Percentiles rank a stretch among this genome's conserved stretches.
Evolutionary conservation across 1,140 invertebrate genomes (phyloP).

Genomic region (Eciton burchellii): DNA sequence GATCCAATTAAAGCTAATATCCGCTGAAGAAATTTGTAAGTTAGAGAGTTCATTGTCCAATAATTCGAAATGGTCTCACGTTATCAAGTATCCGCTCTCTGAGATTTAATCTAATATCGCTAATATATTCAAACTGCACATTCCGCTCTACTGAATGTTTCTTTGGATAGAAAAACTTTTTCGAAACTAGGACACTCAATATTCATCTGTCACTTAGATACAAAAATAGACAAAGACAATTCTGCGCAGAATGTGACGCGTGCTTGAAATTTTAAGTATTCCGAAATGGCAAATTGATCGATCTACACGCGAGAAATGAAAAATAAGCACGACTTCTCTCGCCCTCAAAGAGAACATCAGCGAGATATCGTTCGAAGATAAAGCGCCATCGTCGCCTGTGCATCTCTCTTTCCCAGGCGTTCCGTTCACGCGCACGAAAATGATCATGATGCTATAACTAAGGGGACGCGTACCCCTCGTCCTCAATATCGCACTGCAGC

Average conservation of each 20-base stretch:
- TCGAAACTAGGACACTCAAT: background rate
- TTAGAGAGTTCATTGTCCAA: background rate
- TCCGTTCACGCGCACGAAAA: slow-evolving; percentile 40
- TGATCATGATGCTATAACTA: slow-evolving; percentile 63
- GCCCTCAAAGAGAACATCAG: slow-evolving; percentile 16
- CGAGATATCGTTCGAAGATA: slow-evolving; percentile 6
- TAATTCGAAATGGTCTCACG: background rate
- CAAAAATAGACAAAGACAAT: background rate
- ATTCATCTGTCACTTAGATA: background rate
- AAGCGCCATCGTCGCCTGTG: slow-evolving; percentile 4
- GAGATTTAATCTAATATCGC: background rate
- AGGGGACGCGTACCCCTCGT: slow-evolving; percentile 84
- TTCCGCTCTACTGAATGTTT: background rate
- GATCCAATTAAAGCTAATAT: background rate
- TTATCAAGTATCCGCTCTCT: background rate
- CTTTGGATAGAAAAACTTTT: background rate
- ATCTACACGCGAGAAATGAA: background rate
- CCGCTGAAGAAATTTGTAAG: background rate
- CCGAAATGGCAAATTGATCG: background rate
- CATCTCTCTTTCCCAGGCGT: slow-evolving; percentile 16
- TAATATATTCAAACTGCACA: slow-evolving; percentile 1
- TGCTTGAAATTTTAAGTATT: background rate
- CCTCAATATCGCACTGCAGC: slow-evolving; percentile 86
- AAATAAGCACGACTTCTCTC: background rate
- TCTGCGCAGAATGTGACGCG: background rate